Conservation (phyloP, 2,797 vertebrate genomes). For the Vipera latastei region DNA sequence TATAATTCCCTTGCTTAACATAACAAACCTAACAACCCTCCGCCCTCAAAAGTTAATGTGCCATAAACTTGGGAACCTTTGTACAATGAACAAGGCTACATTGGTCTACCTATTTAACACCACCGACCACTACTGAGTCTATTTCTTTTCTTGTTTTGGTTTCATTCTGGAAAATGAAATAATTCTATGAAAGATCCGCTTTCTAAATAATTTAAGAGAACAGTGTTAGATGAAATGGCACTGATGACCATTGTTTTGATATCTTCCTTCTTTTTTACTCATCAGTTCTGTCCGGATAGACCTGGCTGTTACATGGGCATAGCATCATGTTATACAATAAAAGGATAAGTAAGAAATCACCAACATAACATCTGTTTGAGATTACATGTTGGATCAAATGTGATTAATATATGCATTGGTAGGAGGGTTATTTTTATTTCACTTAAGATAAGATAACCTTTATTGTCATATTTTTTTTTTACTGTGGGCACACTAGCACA, state of each 20-base stretch:
- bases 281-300: slow-evolving; percentile 59
- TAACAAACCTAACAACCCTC: not conserved
- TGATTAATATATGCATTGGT: slow-evolving; percentile 40
- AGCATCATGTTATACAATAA: slow-evolving; percentile 33
- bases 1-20: not conserved
- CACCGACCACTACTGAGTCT: slow-evolving; percentile 30
- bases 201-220: slow-evolving; percentile 65
- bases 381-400: slow-evolving; percentile 47
- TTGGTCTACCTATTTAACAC: slow-evolving; percentile 19
- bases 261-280: slow-evolving; percentile 61
- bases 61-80: not conserved
- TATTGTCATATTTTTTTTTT: no score
- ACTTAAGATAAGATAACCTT: slow-evolving; percentile 2
- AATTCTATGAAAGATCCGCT: slow-evolving; percentile 58
- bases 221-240: slow-evolving; percentile 49
- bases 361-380: slow-evolving; percentile 35
- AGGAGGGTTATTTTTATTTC: slow-evolving; percentile 34
- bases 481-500: no score
- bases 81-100: fast-evolving
- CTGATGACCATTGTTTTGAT: slow-evolving; percentile 60
- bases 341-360: slow-evolving; percentile 54
- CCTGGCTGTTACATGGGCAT: slow-evolving; percentile 12
- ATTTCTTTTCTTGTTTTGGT: slow-evolving; percentile 45
- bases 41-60: not conserved
- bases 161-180: slow-evolving; percentile 57